Percentiles rank a stretch among this genome's conserved stretches.
These are phyloP conservation scores for Stenotaenia linearis DNA, from an alignment of 2,888 invertebrate species.

Conservation along the genomic window DNA sequence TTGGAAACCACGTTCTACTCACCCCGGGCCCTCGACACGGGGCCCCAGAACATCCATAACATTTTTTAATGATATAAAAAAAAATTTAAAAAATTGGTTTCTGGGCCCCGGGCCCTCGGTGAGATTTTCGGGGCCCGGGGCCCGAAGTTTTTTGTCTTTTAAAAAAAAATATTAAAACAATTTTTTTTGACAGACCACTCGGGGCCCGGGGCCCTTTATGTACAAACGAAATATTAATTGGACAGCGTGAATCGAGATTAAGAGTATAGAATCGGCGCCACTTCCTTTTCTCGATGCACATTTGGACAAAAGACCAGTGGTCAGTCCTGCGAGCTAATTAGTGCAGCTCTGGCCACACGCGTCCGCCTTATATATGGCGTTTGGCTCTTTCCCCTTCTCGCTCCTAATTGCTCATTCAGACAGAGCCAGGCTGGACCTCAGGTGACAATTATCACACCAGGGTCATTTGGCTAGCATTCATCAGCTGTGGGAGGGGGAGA, in stretches of 20 bases:
- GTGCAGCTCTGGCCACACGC: constrained; percentile 7
- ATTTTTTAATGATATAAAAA: too few relatives aligned
- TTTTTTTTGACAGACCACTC: too few relatives aligned
- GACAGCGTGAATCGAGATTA: background rate
- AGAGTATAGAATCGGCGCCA: background rate
- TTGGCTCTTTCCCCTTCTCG: background rate
- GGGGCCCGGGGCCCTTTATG: too few relatives aligned
- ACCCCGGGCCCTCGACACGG: too few relatives aligned
- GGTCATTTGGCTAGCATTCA: constrained; percentile 35
- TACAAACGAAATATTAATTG: too few relatives aligned
- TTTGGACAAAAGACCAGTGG: constrained; percentile 21
- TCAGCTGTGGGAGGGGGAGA: constrained; percentile 27
- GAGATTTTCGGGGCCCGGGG: too few relatives aligned
- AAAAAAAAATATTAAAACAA: background rate
- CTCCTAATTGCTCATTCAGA: constrained; percentile 34
- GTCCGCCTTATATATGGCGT: constrained; percentile 1
- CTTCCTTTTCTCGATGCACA: background rate
- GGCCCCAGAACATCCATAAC: too few relatives aligned
- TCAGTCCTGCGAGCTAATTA: constrained; percentile 15
- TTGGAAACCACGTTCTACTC: background rate
- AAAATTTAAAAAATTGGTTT: too few relatives aligned
- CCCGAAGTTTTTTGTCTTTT: too few relatives aligned
- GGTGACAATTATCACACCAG: constrained; percentile 35
- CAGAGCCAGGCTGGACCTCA: constrained; percentile 33
- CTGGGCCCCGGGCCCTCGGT: too few relatives aligned